These are phyloP conservation scores for Bathybates hornii DNA, from an alignment of 2,113 vertebrate genomes.

Conservation along the genomic window DNA sequence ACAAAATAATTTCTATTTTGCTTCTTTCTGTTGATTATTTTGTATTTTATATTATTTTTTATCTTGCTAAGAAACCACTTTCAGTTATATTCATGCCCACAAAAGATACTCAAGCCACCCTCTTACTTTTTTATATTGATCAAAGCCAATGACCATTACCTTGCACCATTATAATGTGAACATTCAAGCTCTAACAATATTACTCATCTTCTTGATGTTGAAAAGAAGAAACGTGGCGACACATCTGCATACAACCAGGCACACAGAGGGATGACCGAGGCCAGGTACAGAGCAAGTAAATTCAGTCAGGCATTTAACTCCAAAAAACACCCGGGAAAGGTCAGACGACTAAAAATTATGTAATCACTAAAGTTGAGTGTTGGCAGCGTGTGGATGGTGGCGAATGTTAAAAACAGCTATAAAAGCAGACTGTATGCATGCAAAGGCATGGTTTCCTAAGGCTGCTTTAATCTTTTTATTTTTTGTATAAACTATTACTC, in stretches of 20 bases:
- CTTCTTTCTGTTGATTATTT: background rate
- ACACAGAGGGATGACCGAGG: background rate
- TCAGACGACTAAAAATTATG: background rate
- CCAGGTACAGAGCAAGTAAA: background rate
- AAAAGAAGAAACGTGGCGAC: background rate
- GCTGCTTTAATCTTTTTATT: background rate
- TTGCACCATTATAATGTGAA: background rate
- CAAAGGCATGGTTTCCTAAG: background rate
- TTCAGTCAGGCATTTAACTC: background rate
- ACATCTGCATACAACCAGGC: background rate
- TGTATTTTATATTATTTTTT: background rate
- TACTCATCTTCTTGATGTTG: background rate
- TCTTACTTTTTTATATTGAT: background rate
- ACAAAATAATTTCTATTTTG: background rate
- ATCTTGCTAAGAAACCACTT: background rate
- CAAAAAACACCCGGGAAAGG: background rate
- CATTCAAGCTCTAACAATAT: background rate
- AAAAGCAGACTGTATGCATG: background rate
- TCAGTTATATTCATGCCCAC: background rate
- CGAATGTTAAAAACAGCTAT: background rate
- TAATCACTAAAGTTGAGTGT: background rate
- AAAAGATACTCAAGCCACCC: background rate
- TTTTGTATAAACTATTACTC: background rate
- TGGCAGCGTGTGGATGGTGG: background rate
- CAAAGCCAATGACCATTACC: background rate